These are phyloP conservation scores for Pelochelys cantorii DNA, from an alignment of 2,797 vertebrate genomes.

Conservation along the genomic window DNA sequence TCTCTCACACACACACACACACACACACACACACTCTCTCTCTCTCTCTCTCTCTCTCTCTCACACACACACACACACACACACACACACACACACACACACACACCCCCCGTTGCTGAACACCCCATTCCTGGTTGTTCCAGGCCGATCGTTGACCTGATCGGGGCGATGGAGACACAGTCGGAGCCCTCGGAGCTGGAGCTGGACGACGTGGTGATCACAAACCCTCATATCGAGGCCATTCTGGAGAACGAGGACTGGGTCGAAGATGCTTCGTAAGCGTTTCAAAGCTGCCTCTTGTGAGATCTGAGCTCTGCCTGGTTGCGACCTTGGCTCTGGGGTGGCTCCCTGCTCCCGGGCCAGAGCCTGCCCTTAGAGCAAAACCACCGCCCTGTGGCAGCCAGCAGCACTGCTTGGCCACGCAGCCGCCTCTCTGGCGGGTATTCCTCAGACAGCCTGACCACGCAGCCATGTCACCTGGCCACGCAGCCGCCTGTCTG, in stretches of 20 bases:
- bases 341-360: neutral
- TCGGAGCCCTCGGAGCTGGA: conserved; percentile 96
- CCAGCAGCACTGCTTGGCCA: neutral
- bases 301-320: neutral
- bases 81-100: too few species aligned
- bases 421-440: too few species aligned
- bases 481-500: too few species aligned
- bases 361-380: neutral
- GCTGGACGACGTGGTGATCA: conserved; percentile 96
- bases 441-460: too few species aligned
- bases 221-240: conserved; percentile 97
- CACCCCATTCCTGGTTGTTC: neutral
- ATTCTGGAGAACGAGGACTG: conserved; percentile 98
- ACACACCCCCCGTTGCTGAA: neutral
- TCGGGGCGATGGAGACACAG: conserved; percentile 92
- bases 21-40: too few species aligned
- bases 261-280: conserved; percentile 97
- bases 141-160: conserved; percentile 95
- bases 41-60: too few species aligned
- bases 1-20: too few species aligned
- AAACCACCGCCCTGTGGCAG: neutral
- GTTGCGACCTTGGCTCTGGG: too few species aligned
- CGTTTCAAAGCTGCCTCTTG: neutral
- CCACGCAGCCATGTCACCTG: too few species aligned
- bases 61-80: too few species aligned